Evolutionary conservation across 2,888 invertebrate species (phyloP), one percentile per base, ranked within the genome.

Genomic region (Metellina segmentata): DNA sequence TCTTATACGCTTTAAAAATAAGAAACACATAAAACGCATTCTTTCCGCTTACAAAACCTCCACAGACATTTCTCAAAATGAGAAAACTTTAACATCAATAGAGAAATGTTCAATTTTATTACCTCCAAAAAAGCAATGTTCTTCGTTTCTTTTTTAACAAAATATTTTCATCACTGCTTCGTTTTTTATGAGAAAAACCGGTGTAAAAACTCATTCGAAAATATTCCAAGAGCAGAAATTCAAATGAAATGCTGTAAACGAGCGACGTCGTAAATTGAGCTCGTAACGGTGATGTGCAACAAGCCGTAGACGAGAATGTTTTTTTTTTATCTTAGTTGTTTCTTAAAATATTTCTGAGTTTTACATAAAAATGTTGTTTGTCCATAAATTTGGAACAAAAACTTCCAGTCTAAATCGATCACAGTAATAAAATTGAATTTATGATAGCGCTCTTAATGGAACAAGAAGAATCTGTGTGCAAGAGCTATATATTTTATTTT

Each of bases 301-400:
- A 85, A 34, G 74, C 48, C 74, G 34, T 75, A 72, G 7, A 61
- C 16, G 53, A 81, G 16, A 75, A n/a, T n/a, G n/a, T n/a, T n/a
- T n/a, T 16, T 9, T 48, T 85, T 75, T 72, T 48, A 34, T n/a
- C 34, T 34, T 34, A 34, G 34, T 13, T 53, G 61, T 74, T 53
- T 19, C 20, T 6, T 16, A 75, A 75, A 85, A 74, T 61, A 34
- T 53, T 75, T 72, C n/a, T 34, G 70, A 71, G 20, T 74, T 1
- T 75, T 48, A 19, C 13, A 52, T 53, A 61, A 53, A 51, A n/a
- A 52, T 48, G 61, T 20, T 34, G 53, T 5, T 61, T 8, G 16
- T 13, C 61, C 85, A 72, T 85, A 75, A 85, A 85, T 74, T 85
- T 85, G 52, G 74, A 85, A 85, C 74, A 85, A 85, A 75, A 75